These are phyloP conservation scores for Menura novaehollandiae DNA, from an alignment of 2,113 vertebrate species.

Conservation along the genomic window DNA sequence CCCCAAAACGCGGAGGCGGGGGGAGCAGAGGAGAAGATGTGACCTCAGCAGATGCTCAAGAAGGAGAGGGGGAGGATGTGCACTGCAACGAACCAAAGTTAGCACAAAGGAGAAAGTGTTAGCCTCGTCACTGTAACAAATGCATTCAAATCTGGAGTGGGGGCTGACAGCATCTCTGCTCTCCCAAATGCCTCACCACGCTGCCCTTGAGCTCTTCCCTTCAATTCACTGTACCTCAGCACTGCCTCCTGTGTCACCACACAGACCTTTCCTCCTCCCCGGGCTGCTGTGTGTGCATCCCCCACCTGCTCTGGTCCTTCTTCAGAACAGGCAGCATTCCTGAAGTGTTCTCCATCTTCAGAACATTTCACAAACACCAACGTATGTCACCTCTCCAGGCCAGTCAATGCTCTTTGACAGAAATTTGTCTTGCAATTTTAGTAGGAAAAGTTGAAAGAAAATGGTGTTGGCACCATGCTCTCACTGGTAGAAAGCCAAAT, in stretches of 20 bases:
- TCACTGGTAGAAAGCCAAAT: not conserved
- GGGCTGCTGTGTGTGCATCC: not conserved
- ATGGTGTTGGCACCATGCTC: not conserved
- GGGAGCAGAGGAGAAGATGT: not conserved
- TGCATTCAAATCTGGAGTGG: not conserved
- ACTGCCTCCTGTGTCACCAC: not conserved
- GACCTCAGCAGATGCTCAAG: not conserved
- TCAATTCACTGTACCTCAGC: not conserved
- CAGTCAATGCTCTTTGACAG: not conserved
- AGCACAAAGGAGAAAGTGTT: not conserved
- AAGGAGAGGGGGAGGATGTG: not conserved
- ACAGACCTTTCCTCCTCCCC: not conserved
- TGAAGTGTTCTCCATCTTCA: not conserved
- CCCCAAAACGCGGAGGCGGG: fast-evolving
- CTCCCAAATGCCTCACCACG: not conserved
- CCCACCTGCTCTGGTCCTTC: not conserved
- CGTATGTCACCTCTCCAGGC: not conserved
- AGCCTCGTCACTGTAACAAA: not conserved
- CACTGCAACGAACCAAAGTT: not conserved
- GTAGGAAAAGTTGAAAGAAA: not conserved
- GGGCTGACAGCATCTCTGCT: not conserved
- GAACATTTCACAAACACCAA: not conserved
- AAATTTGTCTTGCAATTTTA: not conserved
- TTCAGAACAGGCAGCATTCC: not conserved
- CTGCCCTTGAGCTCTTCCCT: not conserved